These are phyloP conservation scores for Peromyscus polionotus DNA, from an alignment of 2,113 vertebrate species.

Conservation along the genomic window DNA sequence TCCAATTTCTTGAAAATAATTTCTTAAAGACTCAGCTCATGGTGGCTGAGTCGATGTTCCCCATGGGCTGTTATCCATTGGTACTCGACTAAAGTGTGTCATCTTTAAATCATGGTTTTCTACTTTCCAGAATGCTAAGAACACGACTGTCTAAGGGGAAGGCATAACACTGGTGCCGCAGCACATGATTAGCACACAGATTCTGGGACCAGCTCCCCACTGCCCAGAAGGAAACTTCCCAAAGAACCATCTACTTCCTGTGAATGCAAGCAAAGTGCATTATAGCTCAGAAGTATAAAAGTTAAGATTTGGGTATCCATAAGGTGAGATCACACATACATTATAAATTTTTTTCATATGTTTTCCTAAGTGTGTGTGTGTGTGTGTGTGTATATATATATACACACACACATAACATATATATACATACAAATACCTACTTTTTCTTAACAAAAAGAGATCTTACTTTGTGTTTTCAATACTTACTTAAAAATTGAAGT, in stretches of 20 bases:
- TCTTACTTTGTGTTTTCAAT: neutral
- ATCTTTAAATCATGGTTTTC: neutral
- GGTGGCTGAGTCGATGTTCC: neutral
- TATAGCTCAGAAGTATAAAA: neutral
- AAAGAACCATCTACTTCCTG: neutral
- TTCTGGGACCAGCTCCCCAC: neutral
- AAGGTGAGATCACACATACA: neutral
- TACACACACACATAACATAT: neutral
- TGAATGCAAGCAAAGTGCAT: neutral
- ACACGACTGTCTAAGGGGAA: neutral
- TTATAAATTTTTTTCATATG: neutral
- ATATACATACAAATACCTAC: neutral
- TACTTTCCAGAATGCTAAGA: neutral
- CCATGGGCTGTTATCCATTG: no score
- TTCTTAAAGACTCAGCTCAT: neutral
- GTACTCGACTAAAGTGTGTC: neutral
- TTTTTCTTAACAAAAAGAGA: slow-evolving; percentile 17
- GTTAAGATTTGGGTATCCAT: neutral
- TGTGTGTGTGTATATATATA: neutral
- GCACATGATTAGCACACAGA: neutral
- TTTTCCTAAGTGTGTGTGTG: neutral
- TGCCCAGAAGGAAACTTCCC: neutral
- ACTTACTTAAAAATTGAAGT: neutral
- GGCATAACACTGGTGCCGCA: neutral
- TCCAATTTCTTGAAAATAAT: neutral